A percentile compares a stretch with the other conserved stretches of the same genome.
These are phyloP conservation scores for Subacronicta megacephala DNA, from an alignment of 2,888 invertebrate species.

Conservation along the genomic window DNA sequence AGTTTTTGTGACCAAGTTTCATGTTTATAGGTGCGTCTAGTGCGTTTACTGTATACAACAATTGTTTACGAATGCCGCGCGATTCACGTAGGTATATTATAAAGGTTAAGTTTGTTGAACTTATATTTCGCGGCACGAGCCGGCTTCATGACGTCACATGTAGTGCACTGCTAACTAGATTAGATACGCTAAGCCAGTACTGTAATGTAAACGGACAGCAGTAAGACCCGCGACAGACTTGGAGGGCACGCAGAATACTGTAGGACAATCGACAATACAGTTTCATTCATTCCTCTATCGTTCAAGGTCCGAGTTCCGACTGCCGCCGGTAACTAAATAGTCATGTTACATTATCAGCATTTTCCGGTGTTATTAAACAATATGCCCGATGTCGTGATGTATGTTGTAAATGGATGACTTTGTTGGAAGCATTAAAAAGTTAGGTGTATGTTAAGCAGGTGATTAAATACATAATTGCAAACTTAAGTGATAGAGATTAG, in stretches of 20 bases:
- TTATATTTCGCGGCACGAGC: constrained; percentile 76
- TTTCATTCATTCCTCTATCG: constrained; percentile 51
- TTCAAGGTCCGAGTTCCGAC: constrained; percentile 60
- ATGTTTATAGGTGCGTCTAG: constrained; percentile 26
- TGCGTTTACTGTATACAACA: constrained; percentile 55
- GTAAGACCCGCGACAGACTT: constrained; percentile 63
- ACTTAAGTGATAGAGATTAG: background rate
- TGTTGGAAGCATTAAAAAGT: constrained; percentile 29
- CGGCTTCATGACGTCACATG: constrained; percentile 81
- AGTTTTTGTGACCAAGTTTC: constrained; percentile 34
- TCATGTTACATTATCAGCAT: constrained; percentile 65
- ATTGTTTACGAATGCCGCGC: constrained; percentile 53
- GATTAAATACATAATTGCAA: constrained; percentile 7
- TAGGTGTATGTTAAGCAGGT: constrained; percentile 8
- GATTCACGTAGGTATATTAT: constrained; percentile 58
- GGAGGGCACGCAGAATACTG: constrained; percentile 71
- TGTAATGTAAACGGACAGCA: constrained; percentile 64
- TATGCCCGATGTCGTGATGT: constrained; percentile 36
- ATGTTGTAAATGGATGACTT: constrained; percentile 31
- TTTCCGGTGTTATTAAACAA: constrained; percentile 56
- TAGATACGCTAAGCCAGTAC: constrained; percentile 79
- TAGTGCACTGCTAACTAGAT: constrained; percentile 83
- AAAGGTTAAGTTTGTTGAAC: constrained; percentile 86
- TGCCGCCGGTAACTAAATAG: constrained; percentile 56
- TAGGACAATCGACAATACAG: constrained; percentile 57